Evolutionary conservation across 2,113 vertebrate genomes (phyloP), one percentile per base, ranked within the genome.

Genomic region (Loxodonta africana): DNA sequence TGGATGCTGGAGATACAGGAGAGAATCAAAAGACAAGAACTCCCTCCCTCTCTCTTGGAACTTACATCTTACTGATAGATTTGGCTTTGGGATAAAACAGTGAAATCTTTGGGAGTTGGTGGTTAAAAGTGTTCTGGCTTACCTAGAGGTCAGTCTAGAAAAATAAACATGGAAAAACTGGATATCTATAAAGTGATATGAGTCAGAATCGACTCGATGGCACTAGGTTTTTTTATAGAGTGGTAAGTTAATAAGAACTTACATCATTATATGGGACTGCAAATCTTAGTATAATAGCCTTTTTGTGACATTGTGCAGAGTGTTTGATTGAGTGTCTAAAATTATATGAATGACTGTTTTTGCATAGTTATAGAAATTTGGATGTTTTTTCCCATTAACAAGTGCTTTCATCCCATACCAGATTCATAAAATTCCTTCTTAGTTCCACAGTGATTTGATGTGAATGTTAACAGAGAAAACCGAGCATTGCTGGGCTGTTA

Each of bases 381-480:
- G 71, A 48, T 28, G 21, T 82, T 84, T 92, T 51, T 71, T 69
- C 33, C 44, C n/a, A 69, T 76, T 96, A 85, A 74, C 20, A 44
- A 91, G 37, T 48, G 28, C 0, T 30, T 85, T 76, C 80, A 65
- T 17, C 33, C 83, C 53, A 76, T 3, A 69, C 2, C 41, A 88
- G 11, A 44, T 44, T 7, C 78, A 80, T 94, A 82, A 92, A 93
- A 95, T 87, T 91, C 18, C 23, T 77, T 65, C 57, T 80, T 33
- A n/a, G 18, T 23, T 90, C 86, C 51, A 87, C 51, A 30, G 10
- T 63, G 48, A 88, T 80, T 88, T 85, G 28, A 53, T 48, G 18
- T 18, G 28, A 84, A 63, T 84, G 88, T 73, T 81, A 92, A 95
- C 20, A 85, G 10, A 83, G 73, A 80, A 96, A 90, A 94, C 33